These are phyloP conservation scores for Ricordea florida DNA, from an alignment of 92 coral and sea anemone species.

Conservation along the genomic window DNA sequence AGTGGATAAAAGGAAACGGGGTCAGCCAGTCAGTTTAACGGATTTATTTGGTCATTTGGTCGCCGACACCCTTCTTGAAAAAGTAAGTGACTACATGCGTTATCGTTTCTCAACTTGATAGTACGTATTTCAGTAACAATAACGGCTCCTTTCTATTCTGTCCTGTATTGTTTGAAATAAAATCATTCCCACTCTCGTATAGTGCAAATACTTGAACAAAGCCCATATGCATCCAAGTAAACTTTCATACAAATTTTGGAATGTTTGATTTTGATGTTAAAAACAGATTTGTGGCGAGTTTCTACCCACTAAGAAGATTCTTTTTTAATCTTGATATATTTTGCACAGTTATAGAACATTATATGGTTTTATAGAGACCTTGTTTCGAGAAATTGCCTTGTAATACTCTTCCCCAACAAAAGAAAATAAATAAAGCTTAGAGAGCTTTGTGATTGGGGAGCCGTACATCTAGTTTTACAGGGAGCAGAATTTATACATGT, in stretches of 20 bases:
- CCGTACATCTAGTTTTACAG: background rate
- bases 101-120: background rate
- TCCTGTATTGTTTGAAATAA: too few species aligned
- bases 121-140: background rate
- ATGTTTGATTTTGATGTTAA: too few species aligned
- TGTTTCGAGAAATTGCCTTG: background rate
- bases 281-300: too few species aligned
- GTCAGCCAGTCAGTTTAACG: slow-evolving; percentile 78
- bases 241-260: background rate
- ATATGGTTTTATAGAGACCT: too few species aligned
- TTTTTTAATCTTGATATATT: too few species aligned
- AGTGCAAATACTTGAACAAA: too few species aligned
- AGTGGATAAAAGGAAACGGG: slow-evolving; percentile 33
- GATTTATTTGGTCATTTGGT: slow-evolving; percentile 77
- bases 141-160: background rate
- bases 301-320: too few species aligned
- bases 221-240: background rate
- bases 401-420: background rate
- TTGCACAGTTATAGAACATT: too few species aligned
- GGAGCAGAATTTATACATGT: background rate
- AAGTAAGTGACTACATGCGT: slow-evolving; percentile 17
- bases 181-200: too few species aligned
- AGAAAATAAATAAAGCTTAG: too few species aligned
- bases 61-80: slow-evolving; percentile 66
- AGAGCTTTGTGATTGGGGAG: too few species aligned